Conservation (phyloP, 1,140 invertebrate genomes). For the Steinernema feltiae region DNA sequence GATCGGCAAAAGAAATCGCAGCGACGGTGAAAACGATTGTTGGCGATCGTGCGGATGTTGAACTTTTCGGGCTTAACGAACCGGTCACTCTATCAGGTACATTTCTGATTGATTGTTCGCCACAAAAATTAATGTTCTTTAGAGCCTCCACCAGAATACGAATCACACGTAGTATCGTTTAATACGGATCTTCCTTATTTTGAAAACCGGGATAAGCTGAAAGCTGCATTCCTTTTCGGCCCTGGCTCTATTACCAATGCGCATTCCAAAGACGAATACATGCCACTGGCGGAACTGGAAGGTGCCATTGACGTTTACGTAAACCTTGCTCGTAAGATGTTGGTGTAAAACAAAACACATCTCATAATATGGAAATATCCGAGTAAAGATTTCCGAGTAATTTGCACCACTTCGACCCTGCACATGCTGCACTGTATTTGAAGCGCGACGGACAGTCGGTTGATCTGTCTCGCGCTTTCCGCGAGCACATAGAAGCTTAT, state of each 20-base stretch:
- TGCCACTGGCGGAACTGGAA: conserved; percentile 40
- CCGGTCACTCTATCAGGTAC: conserved; percentile 39
- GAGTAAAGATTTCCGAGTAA: no score
- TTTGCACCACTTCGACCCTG: no score
- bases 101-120: no score
- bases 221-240: conserved; percentile 44
- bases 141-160: conserved; percentile 40
- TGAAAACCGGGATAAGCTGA: conserved; percentile 29
- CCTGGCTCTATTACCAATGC: conserved; percentile 49
- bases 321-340: conserved; percentile 21
- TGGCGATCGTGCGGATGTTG: conserved; percentile 19
- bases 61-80: conserved; percentile 38
- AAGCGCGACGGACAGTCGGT: no score
- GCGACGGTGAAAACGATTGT: conserved; percentile 25
- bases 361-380: not conserved
- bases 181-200: conserved; percentile 49
- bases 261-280: conserved; percentile 43
- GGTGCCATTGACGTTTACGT: conserved; percentile 36
- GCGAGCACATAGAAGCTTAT: no score
- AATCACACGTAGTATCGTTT: conserved; percentile 37
- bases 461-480: no score
- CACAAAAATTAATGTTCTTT: no score
- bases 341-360: not conserved
- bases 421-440: no score
- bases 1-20: conserved; percentile 32